Conservation (phyloP, 1,140 invertebrate species). For the Lepidurus couesii region DNA sequence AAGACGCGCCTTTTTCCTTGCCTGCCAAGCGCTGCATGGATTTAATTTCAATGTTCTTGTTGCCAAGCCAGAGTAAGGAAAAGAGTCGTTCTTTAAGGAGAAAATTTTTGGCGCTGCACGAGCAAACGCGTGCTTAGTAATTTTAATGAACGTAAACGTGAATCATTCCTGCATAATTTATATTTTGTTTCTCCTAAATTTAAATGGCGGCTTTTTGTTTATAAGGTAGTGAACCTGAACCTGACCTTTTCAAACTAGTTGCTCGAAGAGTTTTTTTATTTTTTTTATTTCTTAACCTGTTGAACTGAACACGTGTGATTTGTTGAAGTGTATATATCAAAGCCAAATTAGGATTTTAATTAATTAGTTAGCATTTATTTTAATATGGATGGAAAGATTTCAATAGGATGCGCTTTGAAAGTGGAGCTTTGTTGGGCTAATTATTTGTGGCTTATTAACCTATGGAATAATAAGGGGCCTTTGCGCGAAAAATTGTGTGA, state of each 20-base stretch:
- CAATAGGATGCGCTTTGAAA: neutral
- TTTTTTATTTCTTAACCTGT: no score
- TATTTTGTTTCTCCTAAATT: neutral
- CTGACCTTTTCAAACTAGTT: no score
- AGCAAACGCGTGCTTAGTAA: neutral
- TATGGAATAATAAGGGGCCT: neutral
- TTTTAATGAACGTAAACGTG: slow-evolving; percentile 5
- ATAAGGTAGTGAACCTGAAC: no score
- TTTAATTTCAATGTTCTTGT: neutral
- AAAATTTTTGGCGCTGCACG: neutral
- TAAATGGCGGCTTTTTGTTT: neutral
- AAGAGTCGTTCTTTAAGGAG: neutral
- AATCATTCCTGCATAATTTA: slow-evolving; percentile 22
- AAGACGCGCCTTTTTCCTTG: neutral
- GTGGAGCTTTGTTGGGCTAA: neutral
- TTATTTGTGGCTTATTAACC: slow-evolving; percentile 4
- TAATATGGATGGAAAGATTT: neutral
- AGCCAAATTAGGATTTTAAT: neutral
- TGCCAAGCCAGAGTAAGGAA: neutral
- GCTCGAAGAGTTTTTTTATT: no score
- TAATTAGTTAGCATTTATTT: neutral
- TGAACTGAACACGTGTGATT: neutral
- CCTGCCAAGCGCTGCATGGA: neutral
- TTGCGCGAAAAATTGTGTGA: neutral
- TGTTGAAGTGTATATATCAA: neutral